A percentile compares a stretch with the other conserved stretches of the same genome.
These are phyloP conservation scores for Pterophyllum scalare DNA, from an alignment of 2,113 vertebrate genomes.

Conservation along the genomic window DNA sequence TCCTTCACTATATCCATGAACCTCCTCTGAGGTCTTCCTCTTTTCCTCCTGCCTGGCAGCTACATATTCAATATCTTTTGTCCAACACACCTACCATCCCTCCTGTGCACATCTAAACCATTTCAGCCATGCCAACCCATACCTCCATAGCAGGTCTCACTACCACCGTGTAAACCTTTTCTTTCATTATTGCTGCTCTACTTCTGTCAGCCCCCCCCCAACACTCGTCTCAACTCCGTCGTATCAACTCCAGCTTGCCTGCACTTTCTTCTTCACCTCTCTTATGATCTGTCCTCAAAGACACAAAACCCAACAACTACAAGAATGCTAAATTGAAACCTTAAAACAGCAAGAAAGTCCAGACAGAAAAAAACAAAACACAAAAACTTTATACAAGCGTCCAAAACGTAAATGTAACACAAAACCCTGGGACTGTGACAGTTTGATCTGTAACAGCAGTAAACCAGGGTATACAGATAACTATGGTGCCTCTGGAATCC, in stretches of 20 bases:
- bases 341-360: background rate
- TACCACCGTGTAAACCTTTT: background rate
- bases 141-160: background rate
- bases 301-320: background rate
- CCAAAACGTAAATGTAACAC: background rate
- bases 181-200: background rate
- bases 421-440: background rate
- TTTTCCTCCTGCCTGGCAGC: too few relatives aligned
- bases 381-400: background rate
- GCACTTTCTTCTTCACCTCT: background rate
- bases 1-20: too few relatives aligned
- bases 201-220: background rate
- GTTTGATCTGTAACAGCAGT: background rate
- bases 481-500: background rate
- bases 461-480: background rate
- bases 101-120: background rate
- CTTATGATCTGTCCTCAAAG: background rate
- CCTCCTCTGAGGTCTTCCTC: too few relatives aligned
- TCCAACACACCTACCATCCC: background rate
- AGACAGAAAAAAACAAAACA: too few relatives aligned
- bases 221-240: too few relatives aligned
- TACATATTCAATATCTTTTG: too few relatives aligned
- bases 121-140: background rate
- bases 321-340: background rate
- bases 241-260: too few relatives aligned